Conservation (phyloP, 2,113 vertebrate species). For the Melozone crissalis region DNA sequence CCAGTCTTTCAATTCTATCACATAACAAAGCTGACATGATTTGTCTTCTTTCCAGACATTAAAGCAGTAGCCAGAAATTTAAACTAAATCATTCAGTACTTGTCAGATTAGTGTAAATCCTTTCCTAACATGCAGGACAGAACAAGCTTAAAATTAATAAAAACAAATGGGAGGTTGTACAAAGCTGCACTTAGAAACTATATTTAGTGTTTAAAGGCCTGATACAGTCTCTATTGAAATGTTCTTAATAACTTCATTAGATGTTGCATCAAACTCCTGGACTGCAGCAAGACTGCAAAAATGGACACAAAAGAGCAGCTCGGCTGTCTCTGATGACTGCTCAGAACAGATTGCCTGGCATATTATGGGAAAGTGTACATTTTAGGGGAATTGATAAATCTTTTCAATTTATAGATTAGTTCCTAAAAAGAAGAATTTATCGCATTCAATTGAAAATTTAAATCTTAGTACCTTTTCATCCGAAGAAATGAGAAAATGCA, state of each 20-base stretch:
- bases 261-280: background rate
- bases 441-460: background rate
- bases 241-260: background rate
- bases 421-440: background rate
- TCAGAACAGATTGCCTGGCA: background rate
- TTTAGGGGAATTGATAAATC: background rate
- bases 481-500: background rate
- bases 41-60: slow-evolving; percentile 8
- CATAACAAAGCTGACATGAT: background rate
- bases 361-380: background rate
- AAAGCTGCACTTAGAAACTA: background rate
- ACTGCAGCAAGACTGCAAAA: background rate
- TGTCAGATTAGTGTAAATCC: slow-evolving; percentile 22
- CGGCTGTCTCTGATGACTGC: background rate
- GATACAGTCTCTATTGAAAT: background rate
- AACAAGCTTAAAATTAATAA: background rate
- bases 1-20: background rate
- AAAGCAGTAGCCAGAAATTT: background rate
- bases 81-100: background rate
- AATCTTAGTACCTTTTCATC: background rate
- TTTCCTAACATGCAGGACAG: background rate
- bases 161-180: background rate
- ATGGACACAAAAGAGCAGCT: background rate
- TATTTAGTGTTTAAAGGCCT: background rate
- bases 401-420: background rate